Conservation (phyloP, 2,888 invertebrate genomes). For the Microctonus aethiopoides region DNA sequence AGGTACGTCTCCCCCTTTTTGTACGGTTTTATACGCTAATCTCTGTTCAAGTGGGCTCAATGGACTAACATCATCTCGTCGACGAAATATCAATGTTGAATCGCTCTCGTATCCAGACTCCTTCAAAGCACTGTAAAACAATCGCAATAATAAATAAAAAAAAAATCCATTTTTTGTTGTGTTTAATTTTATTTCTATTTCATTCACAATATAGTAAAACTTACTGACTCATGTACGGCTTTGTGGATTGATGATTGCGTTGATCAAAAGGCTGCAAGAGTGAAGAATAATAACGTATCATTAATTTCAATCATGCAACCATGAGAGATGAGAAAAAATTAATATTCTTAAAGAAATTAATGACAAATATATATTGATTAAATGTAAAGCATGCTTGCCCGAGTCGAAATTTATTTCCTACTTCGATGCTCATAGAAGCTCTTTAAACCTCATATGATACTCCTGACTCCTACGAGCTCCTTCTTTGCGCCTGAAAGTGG, state of each 20-base stretch:
- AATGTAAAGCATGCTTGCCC: conserved; percentile 27
- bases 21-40: conserved; percentile 87
- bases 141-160: conserved; percentile 8
- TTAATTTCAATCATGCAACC: background rate
- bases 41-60: conserved; percentile 86
- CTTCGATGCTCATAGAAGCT: no score
- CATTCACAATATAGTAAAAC: conserved; percentile 51
- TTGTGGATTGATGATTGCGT: conserved; percentile 74
- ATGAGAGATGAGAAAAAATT: background rate
- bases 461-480: no score
- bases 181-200: no score
- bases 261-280: conserved; percentile 75
- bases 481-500: no score
- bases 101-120: conserved; percentile 93
- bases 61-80: conserved; percentile 76
- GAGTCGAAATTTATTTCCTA: no score
- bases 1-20: conserved; percentile 95
- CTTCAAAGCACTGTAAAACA: conserved; percentile 76
- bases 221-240: conserved; percentile 87
- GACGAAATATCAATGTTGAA: conserved; percentile 86
- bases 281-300: background rate
- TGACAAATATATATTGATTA: conserved; percentile 11
- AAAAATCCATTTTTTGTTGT: no score
- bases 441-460: no score
- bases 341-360: background rate